Conservation (phyloP, 2,888 invertebrate genomes). For the Dyspetes luteomarginatus region DNA sequence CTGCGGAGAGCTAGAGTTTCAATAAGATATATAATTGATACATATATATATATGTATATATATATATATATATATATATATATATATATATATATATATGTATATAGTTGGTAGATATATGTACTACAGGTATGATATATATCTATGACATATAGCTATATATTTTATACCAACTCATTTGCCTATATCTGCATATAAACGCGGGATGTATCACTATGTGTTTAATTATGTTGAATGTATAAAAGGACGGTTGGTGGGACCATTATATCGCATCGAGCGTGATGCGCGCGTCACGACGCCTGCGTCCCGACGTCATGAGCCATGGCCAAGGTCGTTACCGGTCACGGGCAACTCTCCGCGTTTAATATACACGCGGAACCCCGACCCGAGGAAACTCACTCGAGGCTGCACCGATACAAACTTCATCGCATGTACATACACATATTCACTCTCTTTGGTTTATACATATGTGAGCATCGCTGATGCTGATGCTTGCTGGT, state of each 20-base stretch:
- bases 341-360: slow-evolving; percentile 80
- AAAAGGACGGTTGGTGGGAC: too few relatives aligned
- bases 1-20: too few relatives aligned
- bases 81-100: too few relatives aligned
- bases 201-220: slow-evolving; percentile 1
- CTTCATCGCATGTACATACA: neutral
- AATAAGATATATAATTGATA: too few relatives aligned
- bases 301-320: slow-evolving; percentile 77
- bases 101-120: neutral
- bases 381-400: slow-evolving; percentile 55
- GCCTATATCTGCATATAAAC: slow-evolving; percentile 13
- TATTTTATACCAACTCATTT: too few relatives aligned
- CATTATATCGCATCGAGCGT: slow-evolving; percentile 67
- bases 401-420: slow-evolving; percentile 61
- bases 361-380: slow-evolving; percentile 60
- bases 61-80: too few relatives aligned
- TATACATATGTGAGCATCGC: neutral
- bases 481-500: neutral
- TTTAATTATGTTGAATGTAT: too few relatives aligned
- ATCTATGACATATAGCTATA: slow-evolving; percentile 9
- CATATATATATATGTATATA: too few relatives aligned
- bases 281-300: slow-evolving; percentile 75
- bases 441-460: slow-evolving; percentile 3
- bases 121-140: neutral
- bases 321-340: slow-evolving; percentile 82